Base-by-base conservation (phyloP, 2,888 invertebrate genomes). In the Meteorus cinctellus region DNA sequence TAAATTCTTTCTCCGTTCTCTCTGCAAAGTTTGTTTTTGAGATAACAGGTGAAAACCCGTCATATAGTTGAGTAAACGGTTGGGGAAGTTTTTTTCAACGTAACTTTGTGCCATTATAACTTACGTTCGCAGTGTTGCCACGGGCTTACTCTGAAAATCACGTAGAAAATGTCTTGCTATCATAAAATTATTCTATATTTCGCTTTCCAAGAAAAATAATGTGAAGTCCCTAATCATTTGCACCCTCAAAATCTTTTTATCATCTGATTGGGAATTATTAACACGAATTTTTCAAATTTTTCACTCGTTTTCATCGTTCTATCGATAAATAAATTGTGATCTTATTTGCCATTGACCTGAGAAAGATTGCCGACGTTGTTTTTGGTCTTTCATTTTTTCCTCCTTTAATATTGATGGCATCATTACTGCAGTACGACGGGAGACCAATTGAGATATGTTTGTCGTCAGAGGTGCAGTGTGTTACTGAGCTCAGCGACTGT, bases 41-140 rank as follows among this genome's bases (percentile, higher is more conserved):
- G 55, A 55, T 55, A 55, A 55, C 55, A 55, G 19, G 19, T 55
- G 55, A 55, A 55, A 55, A 55, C 19, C n/a, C n/a, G 19, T 55
- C 55, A 55, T 19, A 55, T 10, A 55, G 19, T 55, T 55, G 24
- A 19, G 1, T 8, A n/a, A n/a, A n/a, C n/a, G 24, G 19, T 55
- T 55, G 19, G 55, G 19, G 4, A 19, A 55, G 19, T 55, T 55
- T 19, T 55, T 55, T 19, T 55, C 8, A 41, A 19, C 55, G 19
- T 19, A 55, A 55, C 55, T 55, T 55, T 55, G 55, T 55, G 8
- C 19, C n/a, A 55, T 55, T 55, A 55, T 8, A 19, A 55, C 55
- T 19, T 55, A 19, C 5, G 55, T 19, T 19, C 55, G 24, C n/a
- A n/a, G 19, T 19, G n/a, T 19, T 55, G 19, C 55, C n/a, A 19